Percentiles rank a stretch among this genome's conserved stretches.
Conservation (phyloP, 2,113 vertebrate species). For the Dromaius novaehollandiae region DNA sequence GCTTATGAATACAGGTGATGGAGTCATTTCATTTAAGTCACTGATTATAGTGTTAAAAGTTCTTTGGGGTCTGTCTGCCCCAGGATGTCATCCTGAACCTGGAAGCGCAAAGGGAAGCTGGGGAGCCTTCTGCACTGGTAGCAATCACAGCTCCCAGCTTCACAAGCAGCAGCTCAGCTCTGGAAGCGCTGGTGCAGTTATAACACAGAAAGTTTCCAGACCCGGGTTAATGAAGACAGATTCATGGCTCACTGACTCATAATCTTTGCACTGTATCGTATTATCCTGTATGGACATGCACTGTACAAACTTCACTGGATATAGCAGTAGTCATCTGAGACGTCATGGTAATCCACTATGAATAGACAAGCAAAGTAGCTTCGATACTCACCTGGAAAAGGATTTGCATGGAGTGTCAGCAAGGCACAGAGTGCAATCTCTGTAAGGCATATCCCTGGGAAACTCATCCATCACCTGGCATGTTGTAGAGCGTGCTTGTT, state of each 20-base stretch:
- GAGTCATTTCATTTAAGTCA: not conserved
- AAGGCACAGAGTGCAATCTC: not conserved
- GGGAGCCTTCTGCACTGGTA: fast-evolving
- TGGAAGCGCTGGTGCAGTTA: not conserved
- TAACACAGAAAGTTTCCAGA: not conserved
- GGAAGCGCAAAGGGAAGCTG: not conserved
- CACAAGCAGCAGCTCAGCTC: not conserved
- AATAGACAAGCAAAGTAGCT: not conserved
- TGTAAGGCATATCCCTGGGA: not conserved
- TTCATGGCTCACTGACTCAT: not conserved
- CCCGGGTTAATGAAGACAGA: not conserved
- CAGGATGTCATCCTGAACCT: fast-evolving
- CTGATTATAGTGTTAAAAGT: not conserved
- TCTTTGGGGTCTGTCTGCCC: not conserved
- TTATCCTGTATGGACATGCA: not conserved
- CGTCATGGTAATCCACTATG: not conserved
- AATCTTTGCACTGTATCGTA: not conserved
- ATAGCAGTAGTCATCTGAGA: not conserved
- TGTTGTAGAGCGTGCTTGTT: not conserved
- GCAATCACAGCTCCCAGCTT: not conserved
- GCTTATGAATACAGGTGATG: not conserved
- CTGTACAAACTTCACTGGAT: not conserved
- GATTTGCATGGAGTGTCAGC: fast-evolving
- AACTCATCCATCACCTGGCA: not conserved
- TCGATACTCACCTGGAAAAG: not conserved